Evolutionary conservation across 2,888 invertebrate genomes (phyloP).

Genomic region (Zelleria hepariella): DNA sequence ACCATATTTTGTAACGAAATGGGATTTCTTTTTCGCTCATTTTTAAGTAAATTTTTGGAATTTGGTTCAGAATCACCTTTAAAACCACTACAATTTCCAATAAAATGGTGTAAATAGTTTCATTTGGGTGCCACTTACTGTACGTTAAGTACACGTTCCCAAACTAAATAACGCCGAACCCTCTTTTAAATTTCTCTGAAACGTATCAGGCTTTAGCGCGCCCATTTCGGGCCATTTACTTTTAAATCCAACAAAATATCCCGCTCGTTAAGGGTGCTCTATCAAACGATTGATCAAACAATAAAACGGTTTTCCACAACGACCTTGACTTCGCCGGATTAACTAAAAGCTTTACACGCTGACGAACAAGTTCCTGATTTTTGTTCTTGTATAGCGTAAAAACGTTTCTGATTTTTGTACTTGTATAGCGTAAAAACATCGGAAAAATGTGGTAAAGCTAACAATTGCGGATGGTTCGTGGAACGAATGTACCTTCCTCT

Average conservation of each 20-base stretch:
- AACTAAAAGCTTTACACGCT: background rate
- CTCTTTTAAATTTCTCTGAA: background rate
- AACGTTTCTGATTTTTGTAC: background rate
- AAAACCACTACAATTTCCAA: too few relatives aligned
- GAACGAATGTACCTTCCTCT: too few relatives aligned
- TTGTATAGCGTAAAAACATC: background rate
- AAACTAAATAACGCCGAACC: background rate
- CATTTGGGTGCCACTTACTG: too few relatives aligned
- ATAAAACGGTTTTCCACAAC: background rate
- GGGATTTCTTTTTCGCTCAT: too few relatives aligned
- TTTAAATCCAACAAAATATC: background rate
- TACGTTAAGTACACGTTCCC: too few relatives aligned
- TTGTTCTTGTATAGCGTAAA: background rate
- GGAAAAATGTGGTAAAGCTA: too few relatives aligned
- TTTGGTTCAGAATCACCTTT: too few relatives aligned
- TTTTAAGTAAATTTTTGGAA: too few relatives aligned
- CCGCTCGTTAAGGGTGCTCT: background rate
- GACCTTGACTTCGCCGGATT: background rate
- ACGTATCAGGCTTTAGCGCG: background rate
- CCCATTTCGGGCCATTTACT: background rate
- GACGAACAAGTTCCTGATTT: background rate
- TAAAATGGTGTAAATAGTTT: too few relatives aligned
- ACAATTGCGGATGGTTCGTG: too few relatives aligned
- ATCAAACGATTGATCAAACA: background rate
- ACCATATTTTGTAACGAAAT: too few relatives aligned